Evolutionary conservation across 1,140 invertebrate species (phyloP), one percentile per base, ranked within the genome.

Genomic region (Sinella curviseta): DNA sequence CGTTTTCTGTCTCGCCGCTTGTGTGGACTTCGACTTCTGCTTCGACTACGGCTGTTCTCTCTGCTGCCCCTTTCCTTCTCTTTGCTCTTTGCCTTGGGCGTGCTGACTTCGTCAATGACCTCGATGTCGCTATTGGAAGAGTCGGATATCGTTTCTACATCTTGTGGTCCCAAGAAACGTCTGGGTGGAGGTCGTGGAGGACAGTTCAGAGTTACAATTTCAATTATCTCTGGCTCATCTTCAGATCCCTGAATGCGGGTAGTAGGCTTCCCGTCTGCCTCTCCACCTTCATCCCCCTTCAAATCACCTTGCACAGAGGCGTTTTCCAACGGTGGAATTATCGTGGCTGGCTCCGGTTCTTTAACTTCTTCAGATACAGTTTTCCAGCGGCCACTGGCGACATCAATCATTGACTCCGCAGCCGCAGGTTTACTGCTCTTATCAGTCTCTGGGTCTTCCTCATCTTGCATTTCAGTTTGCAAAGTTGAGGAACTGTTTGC

Each of bases 201-300:
- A 26, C 16, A n/a, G 57, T 65, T 65, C 24, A 65, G 24, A 4
- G 57, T 65, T 12, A 65, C 57, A 26, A 65, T 65, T n/a, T 65
- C 57, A 26, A 65, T 65, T n/a, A 65, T 65, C 24, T 65, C 57
- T 17, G 57, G 57, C 57, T 65, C 57, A 8, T 65, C 57, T 26
- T 65, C 14, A n/a, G 57, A 14, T 65, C 24, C 57, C 14, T 4
- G 24, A 12, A 8, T n/a, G 16, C 26, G 57, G 8, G 4, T n/a
- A 17, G 3, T n/a, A n/a, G 57, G 57, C 24, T 16, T 8, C 57
- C 20, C 39, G 8, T 48, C 8, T 48, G 39, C 20, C 8, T 48
- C 39, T 12, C 20, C 39, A 12, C 39, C 39, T 48, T 48, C 8
- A 12, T 48, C 20, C 8, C 39, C 8, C 39, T 48, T 20, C 20